Evolutionary conservation across 1,140 invertebrate genomes (phyloP).

Genomic region (Drosophila murphyi): DNA sequence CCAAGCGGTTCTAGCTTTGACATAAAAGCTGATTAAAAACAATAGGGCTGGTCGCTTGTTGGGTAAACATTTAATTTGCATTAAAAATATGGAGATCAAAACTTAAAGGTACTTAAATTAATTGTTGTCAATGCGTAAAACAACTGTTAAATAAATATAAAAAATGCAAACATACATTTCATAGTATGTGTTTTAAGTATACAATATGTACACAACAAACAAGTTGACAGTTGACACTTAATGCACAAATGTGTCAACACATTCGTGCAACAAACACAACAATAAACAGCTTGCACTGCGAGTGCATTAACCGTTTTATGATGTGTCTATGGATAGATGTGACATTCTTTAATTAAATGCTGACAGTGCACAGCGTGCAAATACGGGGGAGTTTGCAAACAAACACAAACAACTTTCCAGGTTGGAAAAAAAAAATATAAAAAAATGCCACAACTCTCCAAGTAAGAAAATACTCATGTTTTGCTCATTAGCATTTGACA

Average conservation of each 20-base stretch:
- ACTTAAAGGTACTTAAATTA: constrained; percentile 20
- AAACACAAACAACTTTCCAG: constrained; percentile 12
- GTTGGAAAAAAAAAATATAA: constrained; percentile 11
- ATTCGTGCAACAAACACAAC: constrained; percentile 39
- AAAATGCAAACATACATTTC: constrained; percentile 13
- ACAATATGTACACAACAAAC: constrained; percentile 31
- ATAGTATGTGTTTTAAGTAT: constrained; percentile 31
- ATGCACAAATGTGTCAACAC: constrained; percentile 64
- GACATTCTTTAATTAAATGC: constrained; percentile 63
- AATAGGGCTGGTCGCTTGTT: background rate
- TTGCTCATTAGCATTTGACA: constrained; percentile 64
- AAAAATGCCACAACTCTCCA: constrained; percentile 14
- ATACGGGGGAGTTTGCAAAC: background rate
- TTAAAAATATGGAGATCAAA: constrained; percentile 20
- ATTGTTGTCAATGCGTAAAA: constrained; percentile 44
- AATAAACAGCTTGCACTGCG: constrained; percentile 48
- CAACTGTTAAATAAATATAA: constrained; percentile 45
- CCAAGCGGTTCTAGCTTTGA: constrained; percentile 6
- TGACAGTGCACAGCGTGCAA: constrained; percentile 18
- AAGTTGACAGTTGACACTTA: constrained; percentile 47
- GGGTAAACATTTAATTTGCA: constrained; percentile 45
- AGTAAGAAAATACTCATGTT: constrained; percentile 49
- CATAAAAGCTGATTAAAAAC: constrained; percentile 4
- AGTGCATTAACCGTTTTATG: constrained; percentile 65
- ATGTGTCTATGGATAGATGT: constrained; percentile 33